Evolutionary conservation across 2,888 invertebrate species (phyloP).

Genomic region (Caenorhabditis sp.): DNA sequence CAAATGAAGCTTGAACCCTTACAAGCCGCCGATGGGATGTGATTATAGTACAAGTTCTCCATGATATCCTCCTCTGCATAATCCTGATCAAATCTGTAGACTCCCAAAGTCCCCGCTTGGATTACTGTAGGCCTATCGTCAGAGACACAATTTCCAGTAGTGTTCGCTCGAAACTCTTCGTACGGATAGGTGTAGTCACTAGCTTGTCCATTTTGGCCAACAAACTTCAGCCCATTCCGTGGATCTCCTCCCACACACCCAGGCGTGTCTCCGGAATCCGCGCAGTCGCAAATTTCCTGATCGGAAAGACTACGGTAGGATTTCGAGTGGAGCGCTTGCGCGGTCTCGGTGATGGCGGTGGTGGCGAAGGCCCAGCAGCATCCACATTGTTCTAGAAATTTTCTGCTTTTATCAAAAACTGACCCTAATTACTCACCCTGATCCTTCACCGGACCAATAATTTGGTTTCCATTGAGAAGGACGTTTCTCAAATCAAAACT

Average conservation of each 20-base stretch:
- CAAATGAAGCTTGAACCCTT: neutral
- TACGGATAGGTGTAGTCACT: slow-evolving; percentile 28
- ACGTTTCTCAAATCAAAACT: slow-evolving; percentile 34
- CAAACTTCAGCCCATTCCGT: slow-evolving; percentile 31
- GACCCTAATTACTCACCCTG: slow-evolving; percentile 8
- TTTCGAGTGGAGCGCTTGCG: slow-evolving; percentile 18
- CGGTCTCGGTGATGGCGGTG: slow-evolving; percentile 43
- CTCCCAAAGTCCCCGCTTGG: slow-evolving; percentile 10
- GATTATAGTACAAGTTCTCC: slow-evolving; percentile 43
- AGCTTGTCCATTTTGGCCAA: slow-evolving; percentile 29
- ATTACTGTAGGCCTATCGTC: slow-evolving; percentile 15
- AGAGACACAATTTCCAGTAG: slow-evolving; percentile 42
- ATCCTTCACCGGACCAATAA: slow-evolving; percentile 33
- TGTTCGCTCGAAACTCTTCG: slow-evolving; percentile 52
- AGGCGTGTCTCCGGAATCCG: slow-evolving; percentile 37
- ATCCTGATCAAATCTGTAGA: slow-evolving; percentile 30
- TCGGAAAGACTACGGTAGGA: slow-evolving; percentile 36
- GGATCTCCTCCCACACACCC: slow-evolving; percentile 57
- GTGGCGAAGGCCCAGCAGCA: slow-evolving; percentile 54
- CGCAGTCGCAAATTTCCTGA: slow-evolving; percentile 59
- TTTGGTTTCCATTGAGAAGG: slow-evolving; percentile 18
- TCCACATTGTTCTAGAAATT: slow-evolving; percentile 31
- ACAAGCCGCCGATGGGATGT: slow-evolving; percentile 43
- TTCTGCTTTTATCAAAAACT: too few species aligned
- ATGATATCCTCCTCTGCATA: slow-evolving; percentile 50